These are phyloP conservation scores for Pollachius pollachius DNA, from an alignment of 2,113 vertebrate species.

Conservation along the genomic window DNA sequence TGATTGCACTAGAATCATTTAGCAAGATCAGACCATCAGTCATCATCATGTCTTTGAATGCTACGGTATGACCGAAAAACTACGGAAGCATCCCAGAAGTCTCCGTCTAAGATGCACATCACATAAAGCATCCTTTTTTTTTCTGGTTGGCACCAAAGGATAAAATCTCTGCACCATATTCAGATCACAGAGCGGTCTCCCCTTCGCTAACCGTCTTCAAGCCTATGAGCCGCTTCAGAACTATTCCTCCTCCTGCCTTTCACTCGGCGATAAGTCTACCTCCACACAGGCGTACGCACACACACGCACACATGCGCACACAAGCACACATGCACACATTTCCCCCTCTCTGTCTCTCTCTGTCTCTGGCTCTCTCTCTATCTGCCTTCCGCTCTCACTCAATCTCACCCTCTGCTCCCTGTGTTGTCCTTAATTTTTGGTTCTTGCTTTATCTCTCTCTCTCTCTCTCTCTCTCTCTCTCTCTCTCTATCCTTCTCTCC, in stretches of 20 bases:
- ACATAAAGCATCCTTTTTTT: too few species aligned
- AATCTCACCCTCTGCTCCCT: too few species aligned
- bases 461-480: slow-evolving; percentile 32
- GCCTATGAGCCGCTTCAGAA: slow-evolving; percentile 30
- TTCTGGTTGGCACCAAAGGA: too few species aligned
- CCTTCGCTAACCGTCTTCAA: slow-evolving; percentile 8
- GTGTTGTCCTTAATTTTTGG: too few species aligned
- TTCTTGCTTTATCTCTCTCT: slow-evolving; percentile 1
- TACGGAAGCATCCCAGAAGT: too few species aligned
- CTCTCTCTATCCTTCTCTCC: slow-evolving; percentile 23
- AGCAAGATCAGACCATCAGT: too few species aligned
- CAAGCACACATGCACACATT: background rate
- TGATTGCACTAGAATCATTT: too few species aligned
- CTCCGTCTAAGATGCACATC: too few species aligned
- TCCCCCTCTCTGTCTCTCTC: slow-evolving; percentile 21
- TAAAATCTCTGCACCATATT: background rate
- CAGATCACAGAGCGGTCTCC: background rate
- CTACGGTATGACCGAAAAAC: too few species aligned
- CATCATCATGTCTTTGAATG: too few species aligned
- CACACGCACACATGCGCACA: too few species aligned
- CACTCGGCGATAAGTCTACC: slow-evolving; percentile 2
- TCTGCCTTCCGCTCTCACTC: background rate
- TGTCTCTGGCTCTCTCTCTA: slow-evolving; percentile 23
- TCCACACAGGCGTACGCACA: too few species aligned
- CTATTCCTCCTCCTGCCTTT: slow-evolving; percentile 51